Evolutionary conservation across 30 jellyfish, hydroid and myxozoan genomes (phyloP).

Genomic region (Aurelia aurita): DNA sequence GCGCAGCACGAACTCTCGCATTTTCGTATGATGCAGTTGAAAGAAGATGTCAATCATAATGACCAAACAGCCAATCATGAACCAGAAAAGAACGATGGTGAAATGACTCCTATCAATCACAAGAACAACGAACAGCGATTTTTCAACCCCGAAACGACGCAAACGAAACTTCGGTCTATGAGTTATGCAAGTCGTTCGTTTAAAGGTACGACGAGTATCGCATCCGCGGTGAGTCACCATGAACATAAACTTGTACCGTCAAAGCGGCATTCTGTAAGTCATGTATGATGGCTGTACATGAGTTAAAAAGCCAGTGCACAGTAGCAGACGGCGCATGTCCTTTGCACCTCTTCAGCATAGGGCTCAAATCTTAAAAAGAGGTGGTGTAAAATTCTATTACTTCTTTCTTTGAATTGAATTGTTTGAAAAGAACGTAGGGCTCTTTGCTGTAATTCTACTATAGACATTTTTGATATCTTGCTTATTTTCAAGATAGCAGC

Average conservation of each 20-base stretch:
- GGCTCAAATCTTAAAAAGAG: too few relatives aligned
- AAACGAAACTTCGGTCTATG: conserved; percentile 13
- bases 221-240: not conserved
- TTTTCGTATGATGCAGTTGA: conserved; percentile 18
- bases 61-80: conserved; percentile 18
- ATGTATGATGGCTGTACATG: not conserved
- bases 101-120: conserved; percentile 54
- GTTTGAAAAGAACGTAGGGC: too few relatives aligned
- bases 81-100: conserved; percentile 12
- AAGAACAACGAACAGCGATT: conserved; percentile 23
- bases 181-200: not conserved
- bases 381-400: too few relatives aligned
- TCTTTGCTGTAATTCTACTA: too few relatives aligned
- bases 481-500: too few relatives aligned
- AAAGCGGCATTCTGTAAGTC: conserved; percentile 67
- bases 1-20: conserved; percentile 69
- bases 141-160: conserved; percentile 24
- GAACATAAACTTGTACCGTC: not conserved
- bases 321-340: too few relatives aligned
- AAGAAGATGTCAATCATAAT: conserved; percentile 58
- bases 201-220: conserved; percentile 4
- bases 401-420: too few relatives aligned
- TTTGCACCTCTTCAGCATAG: too few relatives aligned
- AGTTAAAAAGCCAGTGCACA: too few relatives aligned
- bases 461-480: too few relatives aligned